Evolutionary conservation across 1,140 invertebrate species (phyloP).

Genomic region (Acromyrmex charruanus): DNA sequence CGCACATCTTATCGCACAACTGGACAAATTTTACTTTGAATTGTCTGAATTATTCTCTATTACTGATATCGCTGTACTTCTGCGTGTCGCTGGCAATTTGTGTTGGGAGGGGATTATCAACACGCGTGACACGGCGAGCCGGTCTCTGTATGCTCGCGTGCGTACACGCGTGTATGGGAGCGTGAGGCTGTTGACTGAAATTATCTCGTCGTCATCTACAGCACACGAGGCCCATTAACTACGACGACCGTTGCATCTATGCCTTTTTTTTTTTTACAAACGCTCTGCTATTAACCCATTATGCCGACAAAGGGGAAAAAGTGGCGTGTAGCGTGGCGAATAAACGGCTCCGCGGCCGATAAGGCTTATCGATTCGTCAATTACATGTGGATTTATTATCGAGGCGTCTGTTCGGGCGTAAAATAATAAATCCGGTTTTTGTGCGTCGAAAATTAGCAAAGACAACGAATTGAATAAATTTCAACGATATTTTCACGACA

Average conservation of each 20-base stretch:
- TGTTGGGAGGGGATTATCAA: conserved; percentile 14
- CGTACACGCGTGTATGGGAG: not conserved
- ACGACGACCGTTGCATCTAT: conserved; percentile 65
- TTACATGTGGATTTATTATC: conserved; percentile 60
- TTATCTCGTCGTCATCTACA: conserved; percentile 69
- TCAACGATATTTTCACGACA: not conserved
- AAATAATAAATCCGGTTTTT: conserved; percentile 46
- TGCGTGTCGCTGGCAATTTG: conserved; percentile 69
- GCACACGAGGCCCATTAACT: conserved; percentile 49
- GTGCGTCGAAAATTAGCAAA: conserved; percentile 19
- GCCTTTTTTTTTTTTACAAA: conserved; percentile 53
- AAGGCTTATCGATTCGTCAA: conserved; percentile 48
- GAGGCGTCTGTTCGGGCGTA: not conserved
- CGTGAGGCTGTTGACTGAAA: conserved; percentile 62
- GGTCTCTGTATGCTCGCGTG: not conserved
- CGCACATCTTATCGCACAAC: conserved; percentile 18
- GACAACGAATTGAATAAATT: conserved; percentile 12
- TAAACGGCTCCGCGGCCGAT: conserved; percentile 26
- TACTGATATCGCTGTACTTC: conserved; percentile 33
- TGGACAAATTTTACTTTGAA: conserved; percentile 30
- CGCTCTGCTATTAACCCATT: conserved; percentile 58
- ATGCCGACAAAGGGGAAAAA: conserved; percentile 39
- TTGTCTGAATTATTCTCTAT: conserved; percentile 44
- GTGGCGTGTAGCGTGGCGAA: conserved; percentile 17
- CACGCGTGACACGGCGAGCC: not conserved